Evolutionary conservation across 2,113 vertebrate species (phyloP), one percentile per base, ranked within the genome.

Genomic region (Spilogale gracilis): DNA sequence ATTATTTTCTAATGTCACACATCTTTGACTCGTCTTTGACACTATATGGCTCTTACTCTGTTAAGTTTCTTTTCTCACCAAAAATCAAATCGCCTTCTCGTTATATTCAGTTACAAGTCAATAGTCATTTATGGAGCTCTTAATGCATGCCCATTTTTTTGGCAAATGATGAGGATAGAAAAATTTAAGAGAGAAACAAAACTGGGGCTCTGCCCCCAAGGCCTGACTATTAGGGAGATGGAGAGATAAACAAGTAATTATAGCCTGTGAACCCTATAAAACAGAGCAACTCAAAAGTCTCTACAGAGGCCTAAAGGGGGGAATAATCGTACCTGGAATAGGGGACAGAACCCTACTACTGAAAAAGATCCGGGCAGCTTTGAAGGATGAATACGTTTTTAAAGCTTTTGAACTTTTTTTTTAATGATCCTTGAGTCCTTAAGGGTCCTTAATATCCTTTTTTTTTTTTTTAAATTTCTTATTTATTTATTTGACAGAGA

Each of bases 191-290:
- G 6, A 73, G 65, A 80, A 90, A 30, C 12, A n/a, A 83, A 79
- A 90, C 4, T 38, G 45, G 1, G 43, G 6, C 10, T 93, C 6
- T 92, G 11, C 27, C 17, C 71, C 86, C 17, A 61, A 88, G 23
- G 25, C 10, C 7, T 18, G 16, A 52, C 38, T 48, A 23, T 23
- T 18, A 88, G 14, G 80, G 16, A 91, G 6, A 76, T 12, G 48
- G 65, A 94, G 23, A 93, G 63, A 65, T 67, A 91, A 85, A 65
- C 14, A 92, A 92, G 9, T 69, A 45, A 96, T 84, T 52, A 88
- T 6, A 63, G 45, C 27, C 7, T 60, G 16, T 81, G 17, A 56
- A 23, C 52, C 11, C 2, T 43, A 71, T 38, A 32, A 61, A 20
- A 45, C 11, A 52, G 61, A 78, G 61, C 21, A 92, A 56, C 17